Evolutionary conservation across 1,140 invertebrate species (phyloP), one percentile per base, ranked within the genome.

Genomic region (Drosophila ercepeae): DNA sequence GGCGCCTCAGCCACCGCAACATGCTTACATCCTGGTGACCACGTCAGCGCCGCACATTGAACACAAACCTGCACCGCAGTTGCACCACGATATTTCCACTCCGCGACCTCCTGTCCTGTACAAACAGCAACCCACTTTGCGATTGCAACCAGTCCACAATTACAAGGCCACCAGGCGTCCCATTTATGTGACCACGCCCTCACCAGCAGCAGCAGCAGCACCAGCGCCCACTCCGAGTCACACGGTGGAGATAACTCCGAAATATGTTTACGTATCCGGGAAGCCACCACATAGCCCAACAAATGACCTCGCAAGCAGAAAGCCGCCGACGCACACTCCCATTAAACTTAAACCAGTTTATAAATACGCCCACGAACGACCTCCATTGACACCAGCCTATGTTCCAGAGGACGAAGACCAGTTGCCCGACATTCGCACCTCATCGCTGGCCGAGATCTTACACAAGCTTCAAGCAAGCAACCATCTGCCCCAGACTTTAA

Each of bases 391-490:
- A 3, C 44, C 61, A 9, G 54, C 46, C 34, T 49, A 63, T 27
- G 41, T 39, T 0, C 13, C 52, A 9, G 41, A 54, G 5, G 82
- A 89, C 36, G 55, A 68, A 2, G 84, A 91, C 65, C 76, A 89
- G 41, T 49, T 91, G 70, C 89, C 89, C 0, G 89, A 91, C 25
- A 90, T 91, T 58, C 67, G 71, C 5, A 89, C 86, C 13, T 91
- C 91, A 4, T 92, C 91, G 13, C 65, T 93, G 29, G 91, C 91
- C 1, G 90, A 92, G 45, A 92, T 95, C 21, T 76, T 95, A 9
- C 93, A 93, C 71, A 94, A 95, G 39, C 91, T 96, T 3, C 95
- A 96, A 75, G 91, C 95, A 3, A 94, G 94, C 59, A 96, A 96
- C 90, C 93, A 94, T 27, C 91, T 97, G 45, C 95, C 95, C 1